Conservation (phyloP, 92 coral and sea anemone species). For the Epizoanthus scotinus region DNA sequence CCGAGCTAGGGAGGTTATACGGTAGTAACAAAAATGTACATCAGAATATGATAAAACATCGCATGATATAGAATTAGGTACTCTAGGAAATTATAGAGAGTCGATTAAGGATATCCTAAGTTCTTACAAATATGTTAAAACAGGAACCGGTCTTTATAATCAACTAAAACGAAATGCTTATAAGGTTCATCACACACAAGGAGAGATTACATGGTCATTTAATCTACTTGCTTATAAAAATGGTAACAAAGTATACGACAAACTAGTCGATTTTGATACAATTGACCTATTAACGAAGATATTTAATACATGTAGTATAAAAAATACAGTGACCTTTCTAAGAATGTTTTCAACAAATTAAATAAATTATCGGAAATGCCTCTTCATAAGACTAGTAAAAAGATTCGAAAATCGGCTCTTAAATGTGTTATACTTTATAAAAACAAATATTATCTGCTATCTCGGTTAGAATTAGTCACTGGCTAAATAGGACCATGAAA, state of each 20-base stretch:
- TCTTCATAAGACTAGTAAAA: conserved; percentile 1
- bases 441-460: neutral
- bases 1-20: no score
- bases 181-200: no score
- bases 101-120: no score
- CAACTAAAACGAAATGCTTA: no score
- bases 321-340: neutral
- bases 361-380: neutral
- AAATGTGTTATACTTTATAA: conserved; percentile 3
- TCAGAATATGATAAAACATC: no score
- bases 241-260: conserved; percentile 37
- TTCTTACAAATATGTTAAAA: no score
- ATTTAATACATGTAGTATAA: neutral
- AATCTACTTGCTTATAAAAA: conserved; percentile 13
- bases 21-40: no score
- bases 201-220: neutral
- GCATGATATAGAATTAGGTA: no score
- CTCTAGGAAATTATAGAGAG: no score
- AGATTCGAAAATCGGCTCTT: neutral
- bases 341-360: neutral
- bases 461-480: neutral
- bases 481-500: no score
- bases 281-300: neutral
- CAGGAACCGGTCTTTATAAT: no score
- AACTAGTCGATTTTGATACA: neutral